Base-by-base conservation (phyloP, 2,113 vertebrate species). In the Meleagris gallopavo region DNA sequence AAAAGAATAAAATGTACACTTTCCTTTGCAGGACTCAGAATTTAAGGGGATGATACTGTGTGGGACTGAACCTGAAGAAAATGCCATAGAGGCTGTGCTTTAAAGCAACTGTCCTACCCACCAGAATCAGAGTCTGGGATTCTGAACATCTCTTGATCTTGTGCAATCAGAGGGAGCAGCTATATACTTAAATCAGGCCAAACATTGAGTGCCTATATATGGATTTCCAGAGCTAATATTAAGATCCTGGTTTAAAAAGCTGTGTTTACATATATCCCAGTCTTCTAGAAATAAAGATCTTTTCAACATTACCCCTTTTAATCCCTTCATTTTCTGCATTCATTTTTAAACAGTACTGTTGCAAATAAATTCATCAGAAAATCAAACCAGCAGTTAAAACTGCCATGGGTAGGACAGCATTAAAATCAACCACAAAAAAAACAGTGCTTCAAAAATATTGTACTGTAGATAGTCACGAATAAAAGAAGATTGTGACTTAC, bases 401-500 rank as follows among this genome's bases (percentile, higher is more conserved):
- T 34, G 48, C 73, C 54, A 32, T 36, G 32, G 36, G 32, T 57
- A 67, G 52, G 52, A 61, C 12, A 70, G 48, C 32, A 45, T 14
- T 62, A 60, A 91, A 89, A 85, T 38, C 69, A 74, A 72, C 25
- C 61, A 32, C 43, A 58, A n/a, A 80, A 55, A 79, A 90, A 76
- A 1, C 8, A 85, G 71, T 0, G 0, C 61, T 91, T 94, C 3
- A 55, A 74, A 82, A 60, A 71, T 38, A 69, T 21, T 5, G 5
- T 36, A 19, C 32, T 77, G 38, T 50, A 82, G 62, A 94, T 90
- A 92, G 64, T 50, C 34, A 67, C 4, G 11, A 93, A 90, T 90
- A 90, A 93, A 87, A 89, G 45, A 74, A 80, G 80, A 89, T 36
- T 92, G 86, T 93, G 77, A 90, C 29, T 96, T 95, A 89, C 86